Evolutionary conservation across 2,113 vertebrate species (phyloP), one percentile per base, ranked within the genome.

Genomic region (Bufo gargarizans): DNA sequence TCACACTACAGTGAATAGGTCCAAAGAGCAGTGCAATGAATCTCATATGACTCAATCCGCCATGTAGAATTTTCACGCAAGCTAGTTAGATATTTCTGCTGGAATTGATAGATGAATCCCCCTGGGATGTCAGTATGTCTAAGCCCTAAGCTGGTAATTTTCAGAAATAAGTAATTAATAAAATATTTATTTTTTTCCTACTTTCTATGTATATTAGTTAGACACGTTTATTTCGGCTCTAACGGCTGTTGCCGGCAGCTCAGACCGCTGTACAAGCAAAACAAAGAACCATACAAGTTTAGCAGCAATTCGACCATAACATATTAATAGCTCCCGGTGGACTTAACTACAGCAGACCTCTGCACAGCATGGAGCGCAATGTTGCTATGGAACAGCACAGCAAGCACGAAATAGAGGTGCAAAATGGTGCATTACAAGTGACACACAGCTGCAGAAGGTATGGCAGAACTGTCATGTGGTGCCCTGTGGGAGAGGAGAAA

Each of bases 381-480:
- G 91, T 88, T 90, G 79, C 89, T 90, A 89, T 91, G 90, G 89
- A 93, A 93, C 89, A 91, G 90, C 82, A 89, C 50, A 90, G 92
- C 92, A 90, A 89, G 79, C 53, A 83, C 89, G 0, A 74, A 92
- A 90, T 89, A 86, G 82, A 92, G 89, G 91, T 89, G 89, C 89
- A 89, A 86, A 90, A n/a, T 89, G 87, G 56, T 4, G 90, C 90
- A 82, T 89, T 84, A 79, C 89, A 91, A 89, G 88, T 92, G 91
- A 90, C 91, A 89, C 0, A n/a, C 65, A 8, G 85, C 84, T 89
- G 77, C n/a, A 85, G 84, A 89, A 90, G 83, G 88, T 91, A 93
- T 90, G 94, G 93, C 92, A 43, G 91, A 93, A 91, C 91, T 95
- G 94, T 95, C 93, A 94, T 86, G 91, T 77, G 33, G 61, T 89